phyloP scores from a whole-genome alignment of 2,113 vertebrate genomes.

The Chitala chitala region DNA sequence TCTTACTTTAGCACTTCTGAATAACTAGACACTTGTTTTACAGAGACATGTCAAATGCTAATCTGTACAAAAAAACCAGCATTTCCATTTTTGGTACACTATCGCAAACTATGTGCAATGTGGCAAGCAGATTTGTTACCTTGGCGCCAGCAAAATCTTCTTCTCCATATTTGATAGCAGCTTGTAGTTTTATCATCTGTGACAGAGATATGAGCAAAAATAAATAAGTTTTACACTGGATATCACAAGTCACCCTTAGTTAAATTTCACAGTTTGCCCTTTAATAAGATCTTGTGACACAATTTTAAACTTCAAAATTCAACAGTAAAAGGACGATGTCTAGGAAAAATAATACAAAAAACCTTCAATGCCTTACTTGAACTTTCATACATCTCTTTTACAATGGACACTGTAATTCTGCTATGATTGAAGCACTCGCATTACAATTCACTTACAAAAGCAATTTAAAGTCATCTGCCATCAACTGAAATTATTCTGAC shows the following conservation, averaged over 20 bases:
- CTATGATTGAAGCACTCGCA: background rate
- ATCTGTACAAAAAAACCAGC: too few relatives aligned
- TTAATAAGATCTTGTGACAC: background rate
- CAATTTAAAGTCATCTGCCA: background rate
- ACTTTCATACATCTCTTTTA: background rate
- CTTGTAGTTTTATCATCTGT: slow-evolving; percentile 78
- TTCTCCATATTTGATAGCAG: slow-evolving; percentile 84
- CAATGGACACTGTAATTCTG: background rate
- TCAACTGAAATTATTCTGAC: background rate
- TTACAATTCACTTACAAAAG: background rate
- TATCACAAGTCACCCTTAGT: background rate
- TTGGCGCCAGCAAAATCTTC: slow-evolving; percentile 78
- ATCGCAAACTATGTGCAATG: too few relatives aligned
- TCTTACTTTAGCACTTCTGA: background rate
- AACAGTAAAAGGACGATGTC: background rate
- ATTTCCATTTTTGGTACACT: too few relatives aligned
- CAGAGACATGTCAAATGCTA: too few relatives aligned
- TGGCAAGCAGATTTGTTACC: slow-evolving; percentile 43
- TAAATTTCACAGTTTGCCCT: background rate
- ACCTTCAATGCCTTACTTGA: background rate
- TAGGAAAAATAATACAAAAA: background rate
- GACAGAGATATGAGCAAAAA: background rate
- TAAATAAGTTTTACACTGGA: background rate
- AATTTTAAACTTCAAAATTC: background rate
- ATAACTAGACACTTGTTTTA: background rate